Conservation (phyloP, 2,797 vertebrate genomes). For the Enteromius viviparus region DNA sequence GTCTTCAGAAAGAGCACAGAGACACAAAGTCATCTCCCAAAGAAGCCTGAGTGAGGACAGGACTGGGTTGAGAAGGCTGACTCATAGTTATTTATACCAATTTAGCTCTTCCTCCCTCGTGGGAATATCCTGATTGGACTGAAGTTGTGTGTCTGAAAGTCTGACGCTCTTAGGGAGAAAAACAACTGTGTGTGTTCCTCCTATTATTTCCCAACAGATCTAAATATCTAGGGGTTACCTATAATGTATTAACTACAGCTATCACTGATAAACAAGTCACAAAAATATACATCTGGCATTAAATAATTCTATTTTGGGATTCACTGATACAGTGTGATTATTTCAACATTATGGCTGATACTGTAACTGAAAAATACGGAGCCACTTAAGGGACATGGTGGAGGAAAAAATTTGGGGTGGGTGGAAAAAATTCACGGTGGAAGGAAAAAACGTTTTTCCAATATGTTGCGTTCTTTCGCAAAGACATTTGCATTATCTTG, state of each 20-base stretch:
- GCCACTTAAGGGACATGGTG: too few species aligned
- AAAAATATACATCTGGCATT: not conserved
- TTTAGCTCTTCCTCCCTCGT: not conserved
- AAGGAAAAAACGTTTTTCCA: too few species aligned
- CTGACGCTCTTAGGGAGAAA: conserved; percentile 4
- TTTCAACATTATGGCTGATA: not conserved
- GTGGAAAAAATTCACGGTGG: too few species aligned
- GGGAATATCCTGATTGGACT: conserved; percentile 16
- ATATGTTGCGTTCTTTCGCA: too few species aligned
- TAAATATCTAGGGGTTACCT: not conserved
- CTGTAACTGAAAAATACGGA: not conserved
- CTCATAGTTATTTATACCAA: conserved; percentile 7
- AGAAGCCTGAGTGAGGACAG: conserved; percentile 23
- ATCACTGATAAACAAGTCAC: conserved; percentile 10
- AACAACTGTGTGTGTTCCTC: conserved; percentile 31
- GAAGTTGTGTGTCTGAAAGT: not conserved
- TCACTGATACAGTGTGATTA: not conserved
- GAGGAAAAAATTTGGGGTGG: too few species aligned
- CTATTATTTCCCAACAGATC: conserved; percentile 3
- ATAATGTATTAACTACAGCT: not conserved
- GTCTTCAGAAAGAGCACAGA: not conserved
- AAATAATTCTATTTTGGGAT: not conserved
- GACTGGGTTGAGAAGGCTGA: conserved; percentile 9
- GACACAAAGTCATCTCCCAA: conserved; percentile 43
- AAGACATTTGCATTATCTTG: too few species aligned